phyloP scores from a whole-genome alignment of 92 coral and sea anemone genomes.

The Hydrozoanthus gracilis region DNA sequence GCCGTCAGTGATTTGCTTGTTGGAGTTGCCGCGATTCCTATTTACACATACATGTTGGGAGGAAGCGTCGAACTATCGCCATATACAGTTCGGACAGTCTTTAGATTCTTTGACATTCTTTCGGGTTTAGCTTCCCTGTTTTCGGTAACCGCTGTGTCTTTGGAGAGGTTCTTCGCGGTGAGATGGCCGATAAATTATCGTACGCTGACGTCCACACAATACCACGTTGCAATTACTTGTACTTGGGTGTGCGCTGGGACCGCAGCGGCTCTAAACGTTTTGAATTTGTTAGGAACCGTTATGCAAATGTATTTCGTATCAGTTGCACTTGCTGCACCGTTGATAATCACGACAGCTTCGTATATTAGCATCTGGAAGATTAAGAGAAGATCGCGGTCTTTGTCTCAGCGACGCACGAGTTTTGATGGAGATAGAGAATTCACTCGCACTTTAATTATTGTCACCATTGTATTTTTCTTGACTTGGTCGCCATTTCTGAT shows the following conservation, averaged over 20 bases:
- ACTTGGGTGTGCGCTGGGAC: conserved; percentile 68
- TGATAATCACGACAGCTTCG: conserved; percentile 67
- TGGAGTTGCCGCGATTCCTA: conserved; percentile 20
- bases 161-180: conserved; percentile 65
- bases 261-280: conserved; percentile 67
- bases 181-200: conserved; percentile 57
- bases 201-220: conserved; percentile 37
- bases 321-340: conserved; percentile 57
- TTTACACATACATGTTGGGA: conserved; percentile 29
- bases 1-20: conserved; percentile 28
- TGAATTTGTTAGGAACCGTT: conserved; percentile 56
- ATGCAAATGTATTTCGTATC: conserved; percentile 65
- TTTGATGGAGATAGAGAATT: conserved; percentile 61
- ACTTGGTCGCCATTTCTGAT: conserved; percentile 83
- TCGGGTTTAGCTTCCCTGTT: conserved; percentile 72
- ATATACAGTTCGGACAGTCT: not conserved
- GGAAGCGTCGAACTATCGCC: not conserved
- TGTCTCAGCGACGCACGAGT: conserved; percentile 51
- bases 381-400: conserved; percentile 61
- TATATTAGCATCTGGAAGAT: conserved; percentile 65
- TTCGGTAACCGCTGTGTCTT: conserved; percentile 63
- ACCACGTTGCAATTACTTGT: conserved; percentile 36
- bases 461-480: conserved; percentile 68
- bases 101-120: conserved; percentile 53
- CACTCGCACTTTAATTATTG: conserved; percentile 71